A percentile compares a stretch with the other conserved stretches of the same genome.
phyloP scores from a whole-genome alignment of 2,113 vertebrate genomes.

The Theristicus caerulescens region DNA sequence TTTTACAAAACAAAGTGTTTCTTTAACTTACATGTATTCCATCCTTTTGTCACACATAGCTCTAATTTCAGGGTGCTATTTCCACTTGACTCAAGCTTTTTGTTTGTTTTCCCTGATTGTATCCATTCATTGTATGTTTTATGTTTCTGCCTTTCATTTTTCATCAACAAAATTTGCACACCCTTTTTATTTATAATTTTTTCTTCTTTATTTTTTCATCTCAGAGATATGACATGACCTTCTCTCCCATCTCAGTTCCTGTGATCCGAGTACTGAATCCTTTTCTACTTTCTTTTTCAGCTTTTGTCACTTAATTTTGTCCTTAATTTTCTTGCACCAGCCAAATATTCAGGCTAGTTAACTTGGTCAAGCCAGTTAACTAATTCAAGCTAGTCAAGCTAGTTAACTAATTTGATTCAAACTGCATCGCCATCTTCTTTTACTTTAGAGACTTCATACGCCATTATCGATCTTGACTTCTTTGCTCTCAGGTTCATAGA shows the following conservation, averaged over 20 bases:
- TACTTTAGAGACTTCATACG: not conserved
- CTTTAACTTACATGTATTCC: slow-evolving; percentile 10
- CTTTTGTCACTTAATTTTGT: not conserved
- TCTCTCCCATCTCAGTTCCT: slow-evolving; percentile 2
- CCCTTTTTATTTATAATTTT: slow-evolving; percentile 17
- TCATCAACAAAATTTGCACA: slow-evolving; percentile 27
- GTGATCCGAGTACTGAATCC: slow-evolving; percentile 15
- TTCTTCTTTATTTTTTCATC: slow-evolving; percentile 44
- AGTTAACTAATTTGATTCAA: not conserved
- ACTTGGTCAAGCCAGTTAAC: not conserved
- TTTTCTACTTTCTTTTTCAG: not conserved
- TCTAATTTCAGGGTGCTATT: slow-evolving; percentile 60
- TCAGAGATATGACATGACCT: slow-evolving; percentile 36
- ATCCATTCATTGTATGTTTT: slow-evolving; percentile 57
- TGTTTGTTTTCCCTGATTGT: slow-evolving; percentile 61
- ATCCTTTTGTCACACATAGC: slow-evolving; percentile 41
- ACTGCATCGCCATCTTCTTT: not conserved
- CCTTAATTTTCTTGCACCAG: not conserved
- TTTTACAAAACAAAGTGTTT: slow-evolving; percentile 3
- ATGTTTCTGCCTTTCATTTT: slow-evolving; percentile 59
- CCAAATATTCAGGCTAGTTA: not conserved
- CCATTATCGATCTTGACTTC: not conserved
- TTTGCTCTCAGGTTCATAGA: not conserved
- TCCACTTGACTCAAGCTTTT: slow-evolving; percentile 31
- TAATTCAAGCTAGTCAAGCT: not conserved